Percentiles rank a stretch among this genome's conserved stretches.
Evolutionary conservation across 2,113 vertebrate genomes (phyloP).

Genomic region (Monarcha castaneiventris): DNA sequence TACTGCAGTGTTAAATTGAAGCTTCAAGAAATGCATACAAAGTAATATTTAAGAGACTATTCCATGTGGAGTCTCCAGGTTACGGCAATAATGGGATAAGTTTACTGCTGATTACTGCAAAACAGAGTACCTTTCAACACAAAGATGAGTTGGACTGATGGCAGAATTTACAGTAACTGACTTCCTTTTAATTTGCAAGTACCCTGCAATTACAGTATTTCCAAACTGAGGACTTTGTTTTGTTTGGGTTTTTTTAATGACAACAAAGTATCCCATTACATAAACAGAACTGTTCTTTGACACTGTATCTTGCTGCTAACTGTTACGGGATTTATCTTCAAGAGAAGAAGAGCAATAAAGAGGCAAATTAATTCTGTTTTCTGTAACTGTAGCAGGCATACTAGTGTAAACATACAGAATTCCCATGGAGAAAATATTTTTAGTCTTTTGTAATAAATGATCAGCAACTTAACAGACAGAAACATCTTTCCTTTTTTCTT

Average conservation of each 20-base stretch:
- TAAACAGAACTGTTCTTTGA: neutral
- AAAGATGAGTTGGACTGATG: neutral
- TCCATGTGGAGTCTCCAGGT: neutral
- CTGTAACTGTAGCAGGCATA: neutral
- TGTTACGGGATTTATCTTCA: neutral
- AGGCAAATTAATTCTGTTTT: slow-evolving; percentile 42
- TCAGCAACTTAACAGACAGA: neutral
- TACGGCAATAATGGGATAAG: neutral
- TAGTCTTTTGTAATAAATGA: slow-evolving; percentile 30
- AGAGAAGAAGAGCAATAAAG: slow-evolving; percentile 12
- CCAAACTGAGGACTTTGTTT: neutral
- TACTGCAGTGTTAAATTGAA: neutral
- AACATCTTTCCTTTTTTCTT: neutral
- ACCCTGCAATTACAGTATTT: neutral
- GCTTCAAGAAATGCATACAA: neutral
- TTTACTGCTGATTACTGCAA: neutral
- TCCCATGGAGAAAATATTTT: slow-evolving; percentile 8
- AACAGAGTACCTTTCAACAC: neutral
- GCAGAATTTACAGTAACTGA: neutral
- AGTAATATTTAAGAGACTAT: neutral
- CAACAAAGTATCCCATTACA: neutral
- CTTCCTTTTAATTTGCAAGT: neutral
- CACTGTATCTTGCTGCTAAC: neutral
- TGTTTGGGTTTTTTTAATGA: neutral
- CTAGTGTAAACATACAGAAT: neutral